Conservation (phyloP, 1,140 invertebrate genomes). For the Wasmannia auropunctata region DNA sequence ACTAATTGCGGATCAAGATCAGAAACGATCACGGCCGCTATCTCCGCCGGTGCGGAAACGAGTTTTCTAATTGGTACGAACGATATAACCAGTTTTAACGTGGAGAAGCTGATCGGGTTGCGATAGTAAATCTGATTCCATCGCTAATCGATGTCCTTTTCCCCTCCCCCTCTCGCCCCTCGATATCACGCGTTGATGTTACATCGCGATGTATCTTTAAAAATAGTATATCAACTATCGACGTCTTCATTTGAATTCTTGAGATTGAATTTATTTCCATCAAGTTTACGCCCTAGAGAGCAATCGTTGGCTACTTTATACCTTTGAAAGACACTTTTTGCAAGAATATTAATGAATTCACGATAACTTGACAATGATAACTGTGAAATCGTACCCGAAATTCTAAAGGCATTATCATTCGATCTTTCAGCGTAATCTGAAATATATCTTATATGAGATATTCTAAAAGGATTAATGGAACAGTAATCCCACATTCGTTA, state of each 20-base stretch:
- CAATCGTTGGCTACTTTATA: background rate
- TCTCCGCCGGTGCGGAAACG: slow-evolving; percentile 57
- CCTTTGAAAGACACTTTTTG: background rate
- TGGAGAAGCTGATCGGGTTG: slow-evolving; percentile 44
- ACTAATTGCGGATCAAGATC: slow-evolving; percentile 65
- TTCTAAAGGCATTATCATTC: background rate
- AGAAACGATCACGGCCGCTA: slow-evolving; percentile 60
- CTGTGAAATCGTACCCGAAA: slow-evolving; percentile 7
- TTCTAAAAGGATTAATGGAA: slow-evolving; percentile 33
- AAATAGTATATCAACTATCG: background rate
- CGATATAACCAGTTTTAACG: slow-evolving; percentile 63
- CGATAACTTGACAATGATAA: background rate
- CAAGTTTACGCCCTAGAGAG: background rate
- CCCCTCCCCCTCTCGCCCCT: too few relatives aligned
- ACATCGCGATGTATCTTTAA: background rate
- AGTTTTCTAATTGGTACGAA: slow-evolving; percentile 70
- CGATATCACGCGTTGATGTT: background rate
- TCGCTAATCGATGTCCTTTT: slow-evolving; percentile 19
- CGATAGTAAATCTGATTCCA: slow-evolving; percentile 34
- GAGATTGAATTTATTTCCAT: background rate
- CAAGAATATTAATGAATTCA: background rate
- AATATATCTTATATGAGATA: slow-evolving; percentile 20
- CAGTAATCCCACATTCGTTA: slow-evolving; percentile 43
- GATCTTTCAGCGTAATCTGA: background rate
- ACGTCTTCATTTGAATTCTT: background rate